Evolutionary conservation across 2,888 invertebrate genomes (phyloP).

Genomic region (Drosophila quinaria): DNA sequence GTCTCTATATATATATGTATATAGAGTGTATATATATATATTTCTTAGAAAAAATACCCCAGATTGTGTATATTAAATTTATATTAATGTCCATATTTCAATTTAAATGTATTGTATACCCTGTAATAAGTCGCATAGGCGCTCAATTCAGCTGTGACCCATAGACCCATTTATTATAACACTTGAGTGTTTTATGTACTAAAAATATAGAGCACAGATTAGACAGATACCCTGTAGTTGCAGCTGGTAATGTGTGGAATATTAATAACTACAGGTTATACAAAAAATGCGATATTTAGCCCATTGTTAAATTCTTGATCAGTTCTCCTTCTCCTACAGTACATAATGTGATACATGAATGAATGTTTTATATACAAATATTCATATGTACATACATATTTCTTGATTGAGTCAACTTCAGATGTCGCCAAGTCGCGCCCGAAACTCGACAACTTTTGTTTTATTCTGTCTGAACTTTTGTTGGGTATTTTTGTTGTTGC

Average conservation of each 20-base stretch:
- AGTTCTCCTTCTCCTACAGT: neutral
- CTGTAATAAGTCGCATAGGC: neutral
- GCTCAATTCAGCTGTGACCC: constrained; percentile 1
- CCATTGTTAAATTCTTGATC: neutral
- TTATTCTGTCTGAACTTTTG: constrained; percentile 45
- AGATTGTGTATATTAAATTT: neutral
- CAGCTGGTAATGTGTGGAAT: neutral
- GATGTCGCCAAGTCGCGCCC: constrained; percentile 19
- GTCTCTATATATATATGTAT: neutral
- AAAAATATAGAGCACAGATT: neutral
- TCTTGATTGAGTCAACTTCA: constrained; percentile 58
- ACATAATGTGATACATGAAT: neutral
- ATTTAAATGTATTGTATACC: neutral
- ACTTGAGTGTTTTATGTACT: neutral
- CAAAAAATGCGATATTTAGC: too few species aligned
- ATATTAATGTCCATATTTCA: neutral
- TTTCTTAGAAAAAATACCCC: neutral
- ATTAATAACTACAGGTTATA: neutral
- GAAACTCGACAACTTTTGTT: constrained; percentile 42
- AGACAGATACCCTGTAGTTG: neutral
- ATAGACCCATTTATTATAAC: constrained; percentile 7
- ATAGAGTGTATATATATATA: too few species aligned
- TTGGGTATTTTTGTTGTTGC: constrained; percentile 5
- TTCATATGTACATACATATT: constrained; percentile 12
- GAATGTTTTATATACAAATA: neutral